These are phyloP conservation scores for Eupsittula cactorum DNA, from an alignment of 2,113 vertebrate genomes.

Conservation along the genomic window DNA sequence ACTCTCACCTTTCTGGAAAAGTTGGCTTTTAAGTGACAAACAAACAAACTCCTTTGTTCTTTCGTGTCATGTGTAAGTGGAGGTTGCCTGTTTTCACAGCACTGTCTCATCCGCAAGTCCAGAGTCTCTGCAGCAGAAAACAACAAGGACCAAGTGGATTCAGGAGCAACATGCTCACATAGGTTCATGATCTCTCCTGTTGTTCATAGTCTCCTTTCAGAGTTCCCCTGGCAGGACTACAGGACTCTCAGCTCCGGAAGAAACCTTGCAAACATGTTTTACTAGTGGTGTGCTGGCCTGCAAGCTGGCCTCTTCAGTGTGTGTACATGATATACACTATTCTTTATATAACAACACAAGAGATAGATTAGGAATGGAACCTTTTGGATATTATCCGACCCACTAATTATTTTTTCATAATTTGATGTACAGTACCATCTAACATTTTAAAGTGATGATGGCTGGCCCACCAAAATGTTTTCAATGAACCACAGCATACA, in stretches of 20 bases:
- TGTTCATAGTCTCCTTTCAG: background rate
- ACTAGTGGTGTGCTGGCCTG: background rate
- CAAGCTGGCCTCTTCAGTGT: background rate
- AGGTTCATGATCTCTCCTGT: background rate
- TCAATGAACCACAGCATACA: background rate
- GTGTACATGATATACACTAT: rapidly evolving
- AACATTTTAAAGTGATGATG: background rate
- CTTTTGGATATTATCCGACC: background rate
- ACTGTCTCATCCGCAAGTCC: background rate
- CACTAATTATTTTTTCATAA: background rate
- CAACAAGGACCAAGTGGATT: background rate
- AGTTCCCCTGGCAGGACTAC: background rate
- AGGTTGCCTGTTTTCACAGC: background rate
- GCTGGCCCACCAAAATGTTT: background rate
- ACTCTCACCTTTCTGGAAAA: background rate
- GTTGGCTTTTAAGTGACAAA: background rate
- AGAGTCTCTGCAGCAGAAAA: background rate
- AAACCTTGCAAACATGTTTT: background rate
- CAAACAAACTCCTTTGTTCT: background rate
- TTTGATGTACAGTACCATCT: background rate
- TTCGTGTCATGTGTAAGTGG: background rate
- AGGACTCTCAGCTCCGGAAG: rapidly evolving
- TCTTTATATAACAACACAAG: background rate
- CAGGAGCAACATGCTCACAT: background rate
- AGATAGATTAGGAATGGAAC: background rate